A percentile compares a stretch with the other conserved stretches of the same genome.
Evolutionary conservation across 2,797 vertebrate species (phyloP).

Genomic region (Peromyscus attwateri): DNA sequence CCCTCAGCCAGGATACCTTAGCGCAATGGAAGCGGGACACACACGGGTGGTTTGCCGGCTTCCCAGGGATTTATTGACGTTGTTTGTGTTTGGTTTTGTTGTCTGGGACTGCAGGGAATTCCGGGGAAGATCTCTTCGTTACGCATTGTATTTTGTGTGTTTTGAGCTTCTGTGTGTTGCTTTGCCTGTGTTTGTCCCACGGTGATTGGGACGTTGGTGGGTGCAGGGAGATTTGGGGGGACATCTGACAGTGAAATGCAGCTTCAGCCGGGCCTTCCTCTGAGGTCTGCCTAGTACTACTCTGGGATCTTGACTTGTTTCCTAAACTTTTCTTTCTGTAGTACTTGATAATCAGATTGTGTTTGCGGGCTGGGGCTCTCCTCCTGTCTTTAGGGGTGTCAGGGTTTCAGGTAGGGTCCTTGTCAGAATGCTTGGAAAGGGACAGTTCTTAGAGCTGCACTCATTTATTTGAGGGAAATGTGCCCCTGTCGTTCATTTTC

Average conservation of each 20-base stretch:
- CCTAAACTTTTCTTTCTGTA: slow-evolving; percentile 62
- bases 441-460: not conserved
- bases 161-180: not conserved
- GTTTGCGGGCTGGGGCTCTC: too few relatives aligned
- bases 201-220: not conserved
- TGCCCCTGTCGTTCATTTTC: not conserved
- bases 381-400: not conserved
- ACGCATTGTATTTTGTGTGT: not conserved
- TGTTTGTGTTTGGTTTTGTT: slow-evolving; percentile 44
- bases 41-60: not conserved
- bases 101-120: not conserved
- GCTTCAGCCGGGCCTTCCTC: not conserved
- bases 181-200: not conserved
- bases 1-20: not conserved
- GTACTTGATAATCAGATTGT: slow-evolving; percentile 13
- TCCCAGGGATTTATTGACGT: not conserved
- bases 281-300: not conserved
- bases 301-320: slow-evolving; percentile 42
- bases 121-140: not conserved
- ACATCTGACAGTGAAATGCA: not conserved
- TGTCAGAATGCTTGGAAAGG: not conserved
- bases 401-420: not conserved
- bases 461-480: not conserved
- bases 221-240: not conserved
- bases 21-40: not conserved